Base-by-base conservation (phyloP, 92 coral and sea anemone genomes). In the Hydrozoanthus gracilis region DNA sequence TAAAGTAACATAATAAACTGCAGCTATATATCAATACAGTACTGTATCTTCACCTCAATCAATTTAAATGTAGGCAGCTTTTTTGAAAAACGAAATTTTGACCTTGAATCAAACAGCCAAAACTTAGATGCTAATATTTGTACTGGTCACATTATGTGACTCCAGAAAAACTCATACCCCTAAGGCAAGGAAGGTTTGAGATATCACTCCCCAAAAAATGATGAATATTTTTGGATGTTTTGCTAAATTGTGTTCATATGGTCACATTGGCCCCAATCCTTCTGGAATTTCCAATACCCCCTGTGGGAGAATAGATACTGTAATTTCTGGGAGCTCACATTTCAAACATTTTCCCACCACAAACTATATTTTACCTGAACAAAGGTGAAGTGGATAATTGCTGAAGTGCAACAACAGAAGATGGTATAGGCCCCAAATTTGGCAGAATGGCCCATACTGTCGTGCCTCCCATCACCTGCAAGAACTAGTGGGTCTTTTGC, bases 371-470 rank as follows among this genome's bases (percentile, higher is more conserved):
- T 16, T 17, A 76, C 82, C 67, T 76, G 66, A 79, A 85, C 91
- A 61, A 88, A 61, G 27, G 80, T 46, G 71, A 88, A 88, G 62
- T 88, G 88, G 52, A 83, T 82, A 52, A 88, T 76, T 3, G 76
- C 51, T 73, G 88, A 82, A n/a, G 83, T 13, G 47, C 83, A 54
- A 74, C 88, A 88, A 78, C 90, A 88, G 77, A 88, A 88, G 44
- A 88, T 88, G 27, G 87, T 88, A 44, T 88, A 88, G 44, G 90
- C 91, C 4, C 87, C 91, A 50, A 49, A 88, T 39, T 88, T 88
- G 60, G 91, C 91, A 64, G 79, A 72, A 70, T 88, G 87, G 52
- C 91, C 87, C 91, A 88, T 88, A 49, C 91, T 88, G 77, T 88
- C 83, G 49, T 88, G 91, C 44, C 91, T 72, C 35, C 91, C 91